Evolutionary conservation across 2,797 vertebrate species (phyloP).

Genomic region (Nasua narica): DNA sequence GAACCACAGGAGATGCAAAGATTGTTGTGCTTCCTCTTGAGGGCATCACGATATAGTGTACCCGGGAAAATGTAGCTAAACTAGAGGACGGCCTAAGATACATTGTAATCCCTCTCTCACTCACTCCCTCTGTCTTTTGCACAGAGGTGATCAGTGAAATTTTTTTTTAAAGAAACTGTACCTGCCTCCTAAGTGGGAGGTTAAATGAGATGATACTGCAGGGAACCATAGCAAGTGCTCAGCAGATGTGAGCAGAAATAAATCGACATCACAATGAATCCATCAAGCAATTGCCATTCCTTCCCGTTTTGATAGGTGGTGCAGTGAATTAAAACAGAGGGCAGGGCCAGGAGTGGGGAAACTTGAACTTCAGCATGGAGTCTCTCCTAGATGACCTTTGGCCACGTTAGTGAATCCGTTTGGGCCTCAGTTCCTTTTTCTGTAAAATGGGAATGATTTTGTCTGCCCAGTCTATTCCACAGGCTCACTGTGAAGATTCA

Average conservation of each 20-base stretch:
- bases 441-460: neutral
- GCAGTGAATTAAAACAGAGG: neutral
- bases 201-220: neutral
- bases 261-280: neutral
- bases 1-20: neutral
- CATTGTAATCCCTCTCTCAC: neutral
- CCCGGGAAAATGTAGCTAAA: neutral
- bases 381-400: neutral
- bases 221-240: neutral
- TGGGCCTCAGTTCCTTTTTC: neutral
- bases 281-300: neutral
- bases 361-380: neutral
- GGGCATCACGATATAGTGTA: neutral
- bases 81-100: neutral
- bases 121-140: neutral
- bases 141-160: neutral
- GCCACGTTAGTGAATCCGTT: neutral
- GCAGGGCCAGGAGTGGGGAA: neutral
- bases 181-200: neutral
- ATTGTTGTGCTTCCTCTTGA: neutral
- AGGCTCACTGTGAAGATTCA: neutral
- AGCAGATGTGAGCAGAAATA: neutral
- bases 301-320: neutral
- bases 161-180: neutral
- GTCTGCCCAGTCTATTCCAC: neutral